Percentiles rank a stretch among this genome's conserved stretches.
Evolutionary conservation across 2,888 invertebrate genomes (phyloP).

Genomic region (Pemphredon lugubris): DNA sequence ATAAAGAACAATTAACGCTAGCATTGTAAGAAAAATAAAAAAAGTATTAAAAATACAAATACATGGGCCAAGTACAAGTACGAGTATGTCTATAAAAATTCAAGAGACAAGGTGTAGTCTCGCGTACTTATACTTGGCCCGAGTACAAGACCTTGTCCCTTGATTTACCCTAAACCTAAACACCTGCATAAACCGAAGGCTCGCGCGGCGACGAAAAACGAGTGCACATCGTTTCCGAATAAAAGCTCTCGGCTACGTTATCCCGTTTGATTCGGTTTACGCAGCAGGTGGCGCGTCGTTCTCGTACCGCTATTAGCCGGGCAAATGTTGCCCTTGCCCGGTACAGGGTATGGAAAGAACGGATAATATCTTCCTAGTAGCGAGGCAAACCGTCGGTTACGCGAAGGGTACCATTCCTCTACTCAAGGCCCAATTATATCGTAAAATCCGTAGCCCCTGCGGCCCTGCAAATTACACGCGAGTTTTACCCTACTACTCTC

Average conservation of each 20-base stretch:
- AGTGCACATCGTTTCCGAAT: slow-evolving; percentile 7
- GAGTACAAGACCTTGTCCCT: too few relatives aligned
- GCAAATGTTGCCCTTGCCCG: slow-evolving; percentile 44
- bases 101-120: too few relatives aligned
- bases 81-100: too few relatives aligned
- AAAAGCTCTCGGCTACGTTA: slow-evolving; percentile 16
- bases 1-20: too few relatives aligned
- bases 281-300: slow-evolving; percentile 54
- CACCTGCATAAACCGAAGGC: too few relatives aligned
- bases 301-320: slow-evolving; percentile 54
- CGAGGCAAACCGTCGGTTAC: slow-evolving; percentile 66
- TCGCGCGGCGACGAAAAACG: too few relatives aligned
- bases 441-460: slow-evolving; percentile 62
- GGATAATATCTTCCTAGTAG: slow-evolving; percentile 68
- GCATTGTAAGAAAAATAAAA: too few relatives aligned
- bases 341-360: slow-evolving; percentile 22
- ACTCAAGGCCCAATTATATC: slow-evolving; percentile 64
- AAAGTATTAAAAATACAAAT: too few relatives aligned
- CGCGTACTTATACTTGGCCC: too few relatives aligned
- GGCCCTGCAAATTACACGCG: slow-evolving; percentile 63
- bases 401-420: slow-evolving; percentile 40
- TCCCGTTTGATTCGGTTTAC: slow-evolving; percentile 47
- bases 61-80: too few relatives aligned
- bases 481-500: slow-evolving; percentile 23
- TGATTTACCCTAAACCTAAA: too few relatives aligned